Evolutionary conservation across 2,113 vertebrate species (phyloP).

Genomic region (Heterocephalus glaber): DNA sequence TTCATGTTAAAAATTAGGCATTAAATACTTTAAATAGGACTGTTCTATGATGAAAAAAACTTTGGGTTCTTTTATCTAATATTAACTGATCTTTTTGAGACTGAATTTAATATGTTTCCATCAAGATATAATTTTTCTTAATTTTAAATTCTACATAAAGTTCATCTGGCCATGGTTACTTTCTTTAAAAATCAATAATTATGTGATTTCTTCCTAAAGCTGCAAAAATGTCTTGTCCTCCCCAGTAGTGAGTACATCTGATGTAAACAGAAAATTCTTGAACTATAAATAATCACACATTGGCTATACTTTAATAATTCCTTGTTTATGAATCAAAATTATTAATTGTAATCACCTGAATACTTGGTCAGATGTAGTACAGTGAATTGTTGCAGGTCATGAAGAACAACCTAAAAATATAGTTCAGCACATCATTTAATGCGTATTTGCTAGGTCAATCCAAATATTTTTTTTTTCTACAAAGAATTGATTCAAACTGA

Average conservation of each 20-base stretch:
- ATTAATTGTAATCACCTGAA: not conserved
- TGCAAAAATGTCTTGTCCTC: not conserved
- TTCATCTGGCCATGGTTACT: not conserved
- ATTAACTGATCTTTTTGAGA: not conserved
- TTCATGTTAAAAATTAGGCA: not conserved
- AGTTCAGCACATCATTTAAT: not conserved
- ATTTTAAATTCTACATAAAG: not conserved
- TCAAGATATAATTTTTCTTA: not conserved
- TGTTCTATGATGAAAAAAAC: not conserved
- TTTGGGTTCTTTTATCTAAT: not conserved
- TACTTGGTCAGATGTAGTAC: not conserved
- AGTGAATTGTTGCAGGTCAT: not conserved
- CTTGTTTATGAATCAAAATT: not conserved
- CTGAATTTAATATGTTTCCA: not conserved
- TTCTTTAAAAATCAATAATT: not conserved
- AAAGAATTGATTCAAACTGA: not conserved
- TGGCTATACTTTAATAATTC: not conserved
- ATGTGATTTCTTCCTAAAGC: not conserved
- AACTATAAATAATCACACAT: not conserved
- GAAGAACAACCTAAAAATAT: not conserved
- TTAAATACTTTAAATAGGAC: not conserved
- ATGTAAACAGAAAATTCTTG: not conserved
- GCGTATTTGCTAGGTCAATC: not conserved
- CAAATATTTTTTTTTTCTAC: not conserved
- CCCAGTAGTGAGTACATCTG: not conserved